phyloP scores from a whole-genome alignment of 37 sponge, comb jelly and placozoan species.

The Eunapius fragilis region DNA sequence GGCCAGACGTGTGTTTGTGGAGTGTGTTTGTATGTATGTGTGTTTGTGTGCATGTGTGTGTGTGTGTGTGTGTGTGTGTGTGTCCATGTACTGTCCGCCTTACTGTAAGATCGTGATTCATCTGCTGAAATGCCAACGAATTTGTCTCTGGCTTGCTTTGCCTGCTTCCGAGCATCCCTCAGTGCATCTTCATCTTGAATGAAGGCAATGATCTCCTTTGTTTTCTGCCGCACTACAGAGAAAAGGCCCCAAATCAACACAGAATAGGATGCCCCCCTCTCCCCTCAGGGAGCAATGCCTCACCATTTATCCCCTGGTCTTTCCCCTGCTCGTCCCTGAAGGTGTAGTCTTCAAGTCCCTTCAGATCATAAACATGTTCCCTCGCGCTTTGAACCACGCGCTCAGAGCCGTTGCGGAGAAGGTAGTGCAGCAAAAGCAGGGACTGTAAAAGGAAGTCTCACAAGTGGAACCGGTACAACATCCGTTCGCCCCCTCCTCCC shows the following conservation, averaged over 20 bases:
- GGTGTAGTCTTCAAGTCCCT: constrained; percentile 86
- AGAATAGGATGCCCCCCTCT: neutral
- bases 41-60: neutral
- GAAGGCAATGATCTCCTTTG: constrained; percentile 85
- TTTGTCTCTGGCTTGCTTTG: constrained; percentile 92
- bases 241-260: neutral
- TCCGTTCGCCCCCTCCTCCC: neutral
- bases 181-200: constrained; percentile 91
- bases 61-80: neutral
- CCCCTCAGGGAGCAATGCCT: neutral
- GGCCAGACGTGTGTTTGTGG: constrained; percentile 4
- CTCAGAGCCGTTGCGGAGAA: constrained; percentile 95
- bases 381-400: constrained; percentile 95
- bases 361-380: constrained; percentile 97
- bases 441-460: constrained; percentile 31
- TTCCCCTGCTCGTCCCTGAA: constrained; percentile 93
- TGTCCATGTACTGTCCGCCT: constrained; percentile 11
- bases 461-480: neutral
- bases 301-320: constrained; percentile 99
- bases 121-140: constrained; percentile 93
- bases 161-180: constrained; percentile 89
- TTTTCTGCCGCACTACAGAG: constrained; percentile 91
- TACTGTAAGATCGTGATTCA: constrained; percentile 70
- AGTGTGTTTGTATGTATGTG: neutral
- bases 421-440: constrained; percentile 87